Base-by-base conservation (phyloP, 2,888 invertebrate species). In the Archaeoteleia sp. region DNA sequence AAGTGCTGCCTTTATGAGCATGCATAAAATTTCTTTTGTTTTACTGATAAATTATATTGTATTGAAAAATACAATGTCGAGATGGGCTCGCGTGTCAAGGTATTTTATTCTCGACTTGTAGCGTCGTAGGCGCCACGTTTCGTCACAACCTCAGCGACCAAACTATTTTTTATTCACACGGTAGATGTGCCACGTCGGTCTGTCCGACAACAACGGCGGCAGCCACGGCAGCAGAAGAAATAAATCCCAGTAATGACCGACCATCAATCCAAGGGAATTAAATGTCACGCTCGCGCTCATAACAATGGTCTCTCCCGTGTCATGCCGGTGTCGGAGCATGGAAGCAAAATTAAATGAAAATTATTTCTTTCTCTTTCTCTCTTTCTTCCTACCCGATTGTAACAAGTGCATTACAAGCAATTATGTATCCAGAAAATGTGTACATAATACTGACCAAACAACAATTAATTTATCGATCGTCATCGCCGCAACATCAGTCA, bases 181-280 rank as follows among this genome's bases (percentile, higher is more conserved):
- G 35, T 10, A 70, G 70, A 37, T 20, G 5, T 71, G 72, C 74
- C 72, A 77, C 77, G 74, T 73, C 71, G 71, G 67, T 58, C 70
- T 67, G 49, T 32, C 34, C 51, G 27, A 37, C 37, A 57, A 35
- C 35, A 57, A 51, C 58, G 30, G 60, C 42, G 60, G 62, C 51
- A 55, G 43, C 57, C 62, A 69, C 57, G 48, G 70, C 75, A 76
- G 75, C 76, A 75, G 75, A 76, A 78, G 74, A 76, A 79, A 82
- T 82, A 80, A 81, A 82, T 82, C 75, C 74, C 57, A 66, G 76
- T 80, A 81, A 82, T 79, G 79, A 77, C 74, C 72, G 73, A 75
- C 75, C 79, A 82, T 82, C 80, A 80, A 81, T 81, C 80, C 74
- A 68, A 42, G 58, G 54, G 73, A 77, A 77, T 74, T 75, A 75